phyloP scores from a whole-genome alignment of 2,888 invertebrate genomes.

The Drosophila colorata region DNA sequence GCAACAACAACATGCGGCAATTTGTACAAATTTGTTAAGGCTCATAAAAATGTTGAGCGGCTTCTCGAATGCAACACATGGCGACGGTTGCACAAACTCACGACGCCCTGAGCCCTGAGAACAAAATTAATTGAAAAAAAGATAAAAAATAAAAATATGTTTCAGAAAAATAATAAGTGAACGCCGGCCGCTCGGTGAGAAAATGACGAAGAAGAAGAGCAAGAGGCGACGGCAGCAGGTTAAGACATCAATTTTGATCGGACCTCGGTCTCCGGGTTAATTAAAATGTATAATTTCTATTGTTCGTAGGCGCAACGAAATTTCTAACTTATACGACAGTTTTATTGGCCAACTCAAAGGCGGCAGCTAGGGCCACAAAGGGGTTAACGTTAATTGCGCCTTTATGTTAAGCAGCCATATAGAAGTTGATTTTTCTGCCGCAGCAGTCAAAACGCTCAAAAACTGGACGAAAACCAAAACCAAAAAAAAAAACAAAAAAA shows the following conservation, averaged over 20 bases:
- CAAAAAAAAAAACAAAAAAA: slow-evolving; percentile 1
- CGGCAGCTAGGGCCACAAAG: slow-evolving; percentile 61
- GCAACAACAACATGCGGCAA: slow-evolving; percentile 46
- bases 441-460: slow-evolving; percentile 55
- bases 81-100: slow-evolving; percentile 28
- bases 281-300: slow-evolving; percentile 68
- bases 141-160: background rate
- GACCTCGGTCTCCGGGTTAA: slow-evolving; percentile 32
- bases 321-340: slow-evolving; percentile 77
- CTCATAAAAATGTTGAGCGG: slow-evolving; percentile 73
- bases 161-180: slow-evolving; percentile 24
- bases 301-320: slow-evolving; percentile 63
- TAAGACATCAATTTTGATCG: slow-evolving; percentile 49
- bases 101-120: slow-evolving; percentile 48
- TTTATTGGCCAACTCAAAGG: slow-evolving; percentile 65
- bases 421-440: slow-evolving; percentile 56
- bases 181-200: slow-evolving; percentile 32
- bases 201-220: slow-evolving; percentile 10
- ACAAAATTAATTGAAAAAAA: slow-evolving; percentile 62
- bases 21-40: slow-evolving; percentile 77
- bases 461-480: background rate
- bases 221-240: slow-evolving; percentile 53
- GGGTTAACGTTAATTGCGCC: slow-evolving; percentile 76
- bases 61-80: slow-evolving; percentile 60
- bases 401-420: slow-evolving; percentile 67